Evolutionary conservation across 2,888 invertebrate genomes (phyloP).

Genomic region (Ichneumoninae sp.): DNA sequence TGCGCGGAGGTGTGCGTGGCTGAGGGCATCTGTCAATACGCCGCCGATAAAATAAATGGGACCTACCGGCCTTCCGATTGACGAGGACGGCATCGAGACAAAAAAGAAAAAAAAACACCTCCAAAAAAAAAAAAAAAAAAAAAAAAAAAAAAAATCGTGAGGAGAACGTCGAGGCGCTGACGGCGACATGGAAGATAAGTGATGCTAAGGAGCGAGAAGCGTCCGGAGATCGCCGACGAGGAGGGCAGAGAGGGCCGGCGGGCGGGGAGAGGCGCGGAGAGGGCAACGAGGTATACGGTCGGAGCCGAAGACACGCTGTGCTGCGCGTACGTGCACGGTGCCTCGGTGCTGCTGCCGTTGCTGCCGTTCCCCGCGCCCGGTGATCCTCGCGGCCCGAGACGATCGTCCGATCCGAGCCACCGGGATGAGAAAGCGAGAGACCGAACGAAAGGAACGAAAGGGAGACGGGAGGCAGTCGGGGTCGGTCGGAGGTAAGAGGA

Average conservation of each 20-base stretch:
- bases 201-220: slow-evolving; percentile 68
- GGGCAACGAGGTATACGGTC: slow-evolving; percentile 70
- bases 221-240: slow-evolving; percentile 58
- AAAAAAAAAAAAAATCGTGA: slow-evolving; percentile 66
- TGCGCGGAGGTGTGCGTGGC: slow-evolving; percentile 25
- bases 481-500: slow-evolving; percentile 71
- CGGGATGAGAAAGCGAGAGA: slow-evolving; percentile 32
- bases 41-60: slow-evolving; percentile 52
- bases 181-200: slow-evolving; percentile 72
- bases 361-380: slow-evolving; percentile 51
- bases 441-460: slow-evolving; percentile 30
- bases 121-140: neutral
- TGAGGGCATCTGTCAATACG: slow-evolving; percentile 59
- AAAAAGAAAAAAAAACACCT: neutral
- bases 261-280: slow-evolving; percentile 45
- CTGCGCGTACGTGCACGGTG: slow-evolving; percentile 58
- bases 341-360: slow-evolving; percentile 55
- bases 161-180: slow-evolving; percentile 70
- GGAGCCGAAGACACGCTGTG: slow-evolving; percentile 69
- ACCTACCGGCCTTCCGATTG: slow-evolving; percentile 49
- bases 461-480: slow-evolving; percentile 59
- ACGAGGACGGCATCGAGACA: slow-evolving; percentile 25
- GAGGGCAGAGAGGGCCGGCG: slow-evolving; percentile 23
- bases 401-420: slow-evolving; percentile 41
- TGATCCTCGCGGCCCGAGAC: slow-evolving; percentile 39